A percentile compares a stretch with the other conserved stretches of the same genome.
phyloP scores from a whole-genome alignment of 2,888 invertebrate genomes.

The Leptinotarsa rubiginosa region DNA sequence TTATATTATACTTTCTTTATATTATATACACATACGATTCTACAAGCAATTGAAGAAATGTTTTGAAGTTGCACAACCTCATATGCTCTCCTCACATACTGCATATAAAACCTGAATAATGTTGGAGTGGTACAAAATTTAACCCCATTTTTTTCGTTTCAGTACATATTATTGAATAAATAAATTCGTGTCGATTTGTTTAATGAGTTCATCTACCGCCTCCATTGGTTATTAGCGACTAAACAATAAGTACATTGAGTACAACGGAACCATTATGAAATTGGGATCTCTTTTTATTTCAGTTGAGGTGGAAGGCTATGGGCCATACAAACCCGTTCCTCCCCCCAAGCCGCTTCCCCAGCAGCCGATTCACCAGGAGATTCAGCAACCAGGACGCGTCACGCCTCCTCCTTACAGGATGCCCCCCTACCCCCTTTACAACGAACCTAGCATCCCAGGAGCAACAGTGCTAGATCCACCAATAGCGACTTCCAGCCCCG shows the following conservation, averaged over 20 bases:
- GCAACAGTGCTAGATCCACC: conserved; percentile 67
- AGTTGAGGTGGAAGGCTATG: conserved; percentile 70
- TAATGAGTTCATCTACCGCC: too few relatives aligned
- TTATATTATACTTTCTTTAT: too few relatives aligned
- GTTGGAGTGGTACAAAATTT: too few relatives aligned
- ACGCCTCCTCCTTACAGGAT: conserved; percentile 74
- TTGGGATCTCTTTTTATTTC: conserved; percentile 53
- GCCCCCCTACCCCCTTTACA: conserved; percentile 75
- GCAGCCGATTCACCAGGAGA: conserved; percentile 62
- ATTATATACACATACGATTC: too few relatives aligned
- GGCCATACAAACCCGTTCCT: conserved; percentile 72
- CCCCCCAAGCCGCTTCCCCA: conserved; percentile 72
- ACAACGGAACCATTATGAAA: neutral
- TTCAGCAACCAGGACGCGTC: conserved; percentile 53
- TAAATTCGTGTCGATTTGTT: too few relatives aligned
- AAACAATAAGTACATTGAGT: neutral
- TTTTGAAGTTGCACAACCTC: too few relatives aligned
- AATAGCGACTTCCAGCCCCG: conserved; percentile 65
- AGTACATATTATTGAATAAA: too few relatives aligned
- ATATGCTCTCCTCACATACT: too few relatives aligned
- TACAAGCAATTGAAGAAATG: too few relatives aligned
- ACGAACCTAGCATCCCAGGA: conserved; percentile 70
- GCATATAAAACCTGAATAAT: too few relatives aligned
- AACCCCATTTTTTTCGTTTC: too few relatives aligned
- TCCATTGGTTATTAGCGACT: too few relatives aligned